Conservation (phyloP, 23 tunicate genomes). For the Halocynthia aurantium region DNA sequence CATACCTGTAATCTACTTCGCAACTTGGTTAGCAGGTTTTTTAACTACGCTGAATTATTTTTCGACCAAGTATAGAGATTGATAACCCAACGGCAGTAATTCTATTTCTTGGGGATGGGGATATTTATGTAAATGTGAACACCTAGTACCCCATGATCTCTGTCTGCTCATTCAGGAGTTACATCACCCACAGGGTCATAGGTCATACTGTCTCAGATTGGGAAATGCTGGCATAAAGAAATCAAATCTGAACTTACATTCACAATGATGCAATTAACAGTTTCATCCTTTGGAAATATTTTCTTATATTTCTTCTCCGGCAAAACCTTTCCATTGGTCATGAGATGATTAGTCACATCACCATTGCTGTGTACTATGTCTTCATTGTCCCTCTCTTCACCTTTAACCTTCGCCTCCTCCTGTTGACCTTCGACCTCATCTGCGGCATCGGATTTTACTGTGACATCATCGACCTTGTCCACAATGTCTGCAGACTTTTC, state of each 20-base stretch:
- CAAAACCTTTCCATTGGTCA: background rate
- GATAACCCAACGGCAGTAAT: too few relatives aligned
- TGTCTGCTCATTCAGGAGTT: background rate
- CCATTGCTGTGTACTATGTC: background rate
- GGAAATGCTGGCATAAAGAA: too few relatives aligned
- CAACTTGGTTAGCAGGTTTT: too few relatives aligned
- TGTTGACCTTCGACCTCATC: background rate
- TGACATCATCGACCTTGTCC: constrained; percentile 14
- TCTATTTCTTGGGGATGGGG: too few relatives aligned
- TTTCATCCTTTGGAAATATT: constrained; percentile 48
- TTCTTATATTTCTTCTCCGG: constrained; percentile 35
- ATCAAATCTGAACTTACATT: background rate
- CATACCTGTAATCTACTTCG: too few relatives aligned
- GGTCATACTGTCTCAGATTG: too few relatives aligned
- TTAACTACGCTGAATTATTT: too few relatives aligned
- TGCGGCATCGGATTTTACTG: background rate
- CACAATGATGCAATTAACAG: background rate
- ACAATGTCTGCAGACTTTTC: background rate
- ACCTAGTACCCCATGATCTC: background rate
- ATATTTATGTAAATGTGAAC: too few relatives aligned
- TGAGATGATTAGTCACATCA: constrained; percentile 1
- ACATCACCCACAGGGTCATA: background rate
- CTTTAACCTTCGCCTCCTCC: background rate
- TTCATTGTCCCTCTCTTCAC: background rate
- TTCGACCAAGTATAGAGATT: too few relatives aligned